Percentiles rank a stretch among this genome's conserved stretches.
Conservation (phyloP, 1,140 invertebrate genomes). For the Dendroctonus ponderosae region DNA sequence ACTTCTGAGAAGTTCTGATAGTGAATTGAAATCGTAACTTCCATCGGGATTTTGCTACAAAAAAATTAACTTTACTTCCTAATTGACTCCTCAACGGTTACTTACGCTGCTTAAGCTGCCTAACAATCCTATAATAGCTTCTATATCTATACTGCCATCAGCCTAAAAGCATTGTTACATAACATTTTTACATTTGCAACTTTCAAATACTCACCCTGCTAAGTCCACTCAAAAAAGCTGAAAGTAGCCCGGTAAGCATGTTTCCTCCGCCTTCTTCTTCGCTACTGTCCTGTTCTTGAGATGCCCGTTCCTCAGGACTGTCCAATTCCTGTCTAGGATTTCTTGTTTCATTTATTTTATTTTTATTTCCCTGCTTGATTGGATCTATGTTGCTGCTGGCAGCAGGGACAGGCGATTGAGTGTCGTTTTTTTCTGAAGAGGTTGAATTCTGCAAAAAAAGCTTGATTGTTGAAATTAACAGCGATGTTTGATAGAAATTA, state of each 20-base stretch:
- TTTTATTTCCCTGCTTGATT: slow-evolving; percentile 3
- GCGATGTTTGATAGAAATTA: no score
- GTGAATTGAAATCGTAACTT: slow-evolving; percentile 47
- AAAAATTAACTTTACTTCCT: slow-evolving; percentile 6
- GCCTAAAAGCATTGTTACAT: slow-evolving; percentile 39
- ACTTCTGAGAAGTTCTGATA: slow-evolving; percentile 52
- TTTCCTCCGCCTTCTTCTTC: slow-evolving; percentile 38
- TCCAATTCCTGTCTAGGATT: slow-evolving; percentile 34
- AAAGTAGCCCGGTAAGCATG: slow-evolving; percentile 45
- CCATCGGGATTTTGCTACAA: slow-evolving; percentile 48
- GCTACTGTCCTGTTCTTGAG: slow-evolving; percentile 33
- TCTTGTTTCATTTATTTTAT: slow-evolving; percentile 14
- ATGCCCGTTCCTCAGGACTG: slow-evolving; percentile 19
- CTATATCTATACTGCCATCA: slow-evolving; percentile 47
- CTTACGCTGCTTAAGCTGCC: slow-evolving; percentile 52
- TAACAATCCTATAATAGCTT: slow-evolving; percentile 45
- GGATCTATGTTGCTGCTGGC: slow-evolving; percentile 12
- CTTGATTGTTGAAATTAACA: no score
- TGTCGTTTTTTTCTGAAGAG: slow-evolving; percentile 1
- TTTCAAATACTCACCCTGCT: slow-evolving; percentile 43
- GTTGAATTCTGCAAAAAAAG: not conserved
- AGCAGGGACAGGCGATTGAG: not conserved
- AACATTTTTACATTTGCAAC: not conserved
- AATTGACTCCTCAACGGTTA: slow-evolving; percentile 11
- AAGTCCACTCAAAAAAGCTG: slow-evolving; percentile 52